Evolutionary conservation across 2,888 invertebrate species (phyloP).

Genomic region (Saturnia pavonia): DNA sequence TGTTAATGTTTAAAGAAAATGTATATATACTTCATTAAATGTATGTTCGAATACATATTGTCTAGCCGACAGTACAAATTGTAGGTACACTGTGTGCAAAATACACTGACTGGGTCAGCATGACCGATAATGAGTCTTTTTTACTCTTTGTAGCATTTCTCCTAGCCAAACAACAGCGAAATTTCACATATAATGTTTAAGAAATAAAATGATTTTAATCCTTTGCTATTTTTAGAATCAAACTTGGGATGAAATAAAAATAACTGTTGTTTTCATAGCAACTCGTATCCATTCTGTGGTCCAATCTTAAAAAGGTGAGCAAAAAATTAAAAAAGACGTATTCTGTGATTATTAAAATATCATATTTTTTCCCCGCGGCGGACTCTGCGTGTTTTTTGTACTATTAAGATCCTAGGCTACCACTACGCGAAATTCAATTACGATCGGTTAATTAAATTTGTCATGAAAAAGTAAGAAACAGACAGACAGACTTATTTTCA

Average conservation of each 20-base stretch:
- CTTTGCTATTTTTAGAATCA: not conserved
- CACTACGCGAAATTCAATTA: no score
- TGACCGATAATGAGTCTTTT: not conserved
- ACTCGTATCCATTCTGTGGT: not conserved
- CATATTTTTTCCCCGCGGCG: no score
- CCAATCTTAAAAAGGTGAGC: not conserved
- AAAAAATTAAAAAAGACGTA: not conserved
- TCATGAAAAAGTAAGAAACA: no score
- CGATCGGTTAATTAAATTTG: no score
- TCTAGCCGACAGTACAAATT: not conserved
- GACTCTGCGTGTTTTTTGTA: no score
- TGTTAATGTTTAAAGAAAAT: no score
- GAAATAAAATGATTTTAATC: not conserved
- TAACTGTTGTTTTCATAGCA: not conserved
- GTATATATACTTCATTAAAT: no score
- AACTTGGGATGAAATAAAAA: not conserved
- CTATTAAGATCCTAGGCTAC: no score
- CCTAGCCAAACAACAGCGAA: not conserved
- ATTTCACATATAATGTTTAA: not conserved
- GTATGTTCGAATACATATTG: not conserved
- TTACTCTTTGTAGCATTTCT: not conserved
- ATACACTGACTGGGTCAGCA: not conserved
- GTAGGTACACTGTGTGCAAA: not conserved
- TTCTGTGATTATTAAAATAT: no score
- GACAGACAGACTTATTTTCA: no score